These are phyloP conservation scores for Malurus elegans DNA, from an alignment of 2,113 vertebrate genomes.

Conservation along the genomic window DNA sequence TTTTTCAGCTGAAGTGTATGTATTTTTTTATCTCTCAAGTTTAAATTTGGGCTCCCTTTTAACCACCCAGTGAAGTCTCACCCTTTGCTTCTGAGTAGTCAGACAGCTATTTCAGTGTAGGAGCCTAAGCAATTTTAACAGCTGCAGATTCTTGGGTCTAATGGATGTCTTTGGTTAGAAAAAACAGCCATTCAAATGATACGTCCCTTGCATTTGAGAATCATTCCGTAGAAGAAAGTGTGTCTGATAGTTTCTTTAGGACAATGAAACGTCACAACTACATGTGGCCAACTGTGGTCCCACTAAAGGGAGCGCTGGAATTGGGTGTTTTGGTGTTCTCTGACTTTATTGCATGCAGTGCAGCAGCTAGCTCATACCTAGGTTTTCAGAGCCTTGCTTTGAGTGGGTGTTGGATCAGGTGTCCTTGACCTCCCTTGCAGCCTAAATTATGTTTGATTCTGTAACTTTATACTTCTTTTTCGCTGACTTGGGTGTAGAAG, in stretches of 20 bases:
- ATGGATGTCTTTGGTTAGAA: slow-evolving; percentile 1
- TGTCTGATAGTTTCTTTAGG: not conserved
- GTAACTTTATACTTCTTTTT: not conserved
- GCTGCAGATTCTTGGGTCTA: slow-evolving; percentile 40
- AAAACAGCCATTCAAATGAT: not conserved
- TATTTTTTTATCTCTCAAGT: not conserved
- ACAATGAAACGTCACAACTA: not conserved
- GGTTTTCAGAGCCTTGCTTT: not conserved
- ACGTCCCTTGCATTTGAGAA: not conserved
- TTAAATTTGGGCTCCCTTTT: not conserved
- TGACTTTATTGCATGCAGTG: not conserved
- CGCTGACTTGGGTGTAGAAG: not conserved
- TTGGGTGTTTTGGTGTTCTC: fast-evolving
- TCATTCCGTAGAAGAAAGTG: not conserved
- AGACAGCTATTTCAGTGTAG: slow-evolving; percentile 42
- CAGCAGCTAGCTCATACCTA: not conserved
- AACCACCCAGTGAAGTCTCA: not conserved
- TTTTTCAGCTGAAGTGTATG: not conserved
- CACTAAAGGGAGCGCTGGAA: not conserved
- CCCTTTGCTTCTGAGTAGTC: not conserved
- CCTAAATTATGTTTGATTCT: not conserved
- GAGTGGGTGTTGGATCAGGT: not conserved
- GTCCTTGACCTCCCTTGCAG: not conserved
- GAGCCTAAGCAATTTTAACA: not conserved
- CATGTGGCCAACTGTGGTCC: not conserved